phyloP scores from a whole-genome alignment of 2,888 invertebrate genomes.

The Reticulitermes lucifugus region DNA sequence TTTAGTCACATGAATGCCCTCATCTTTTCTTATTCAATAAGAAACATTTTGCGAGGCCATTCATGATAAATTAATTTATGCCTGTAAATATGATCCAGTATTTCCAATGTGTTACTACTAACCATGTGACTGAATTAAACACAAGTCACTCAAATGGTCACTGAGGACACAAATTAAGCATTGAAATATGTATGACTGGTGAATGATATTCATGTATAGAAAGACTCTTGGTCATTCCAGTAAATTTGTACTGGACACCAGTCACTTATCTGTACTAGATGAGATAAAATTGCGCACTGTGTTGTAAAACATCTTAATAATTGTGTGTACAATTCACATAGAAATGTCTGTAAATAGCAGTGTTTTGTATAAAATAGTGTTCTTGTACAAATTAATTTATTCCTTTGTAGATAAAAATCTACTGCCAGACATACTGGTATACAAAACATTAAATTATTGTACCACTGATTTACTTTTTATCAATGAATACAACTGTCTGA shows the following conservation, averaged over 20 bases:
- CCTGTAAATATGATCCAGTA: background rate
- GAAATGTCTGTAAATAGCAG: background rate
- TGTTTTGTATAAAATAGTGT: conserved; percentile 10
- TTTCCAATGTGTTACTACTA: background rate
- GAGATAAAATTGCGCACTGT: background rate
- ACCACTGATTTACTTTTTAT: no score
- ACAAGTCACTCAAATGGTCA: background rate
- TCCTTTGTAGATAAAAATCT: background rate
- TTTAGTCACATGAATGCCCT: no score
- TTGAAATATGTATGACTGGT: no score
- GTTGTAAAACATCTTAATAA: background rate
- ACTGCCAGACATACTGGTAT: background rate
- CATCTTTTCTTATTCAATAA: background rate
- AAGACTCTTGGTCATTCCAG: no score
- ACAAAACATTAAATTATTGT: background rate
- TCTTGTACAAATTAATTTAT: conserved; percentile 22
- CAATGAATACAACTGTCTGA: no score
- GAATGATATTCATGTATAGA: no score
- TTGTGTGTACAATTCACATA: background rate
- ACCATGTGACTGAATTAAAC: background rate
- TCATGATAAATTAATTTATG: background rate
- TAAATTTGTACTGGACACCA: no score
- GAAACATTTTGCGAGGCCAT: background rate
- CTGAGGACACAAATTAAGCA: no score
- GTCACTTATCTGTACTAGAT: background rate